These are phyloP conservation scores for Campylomormyrus tamandua DNA, from an alignment of 2,113 vertebrate genomes.

Conservation along the genomic window DNA sequence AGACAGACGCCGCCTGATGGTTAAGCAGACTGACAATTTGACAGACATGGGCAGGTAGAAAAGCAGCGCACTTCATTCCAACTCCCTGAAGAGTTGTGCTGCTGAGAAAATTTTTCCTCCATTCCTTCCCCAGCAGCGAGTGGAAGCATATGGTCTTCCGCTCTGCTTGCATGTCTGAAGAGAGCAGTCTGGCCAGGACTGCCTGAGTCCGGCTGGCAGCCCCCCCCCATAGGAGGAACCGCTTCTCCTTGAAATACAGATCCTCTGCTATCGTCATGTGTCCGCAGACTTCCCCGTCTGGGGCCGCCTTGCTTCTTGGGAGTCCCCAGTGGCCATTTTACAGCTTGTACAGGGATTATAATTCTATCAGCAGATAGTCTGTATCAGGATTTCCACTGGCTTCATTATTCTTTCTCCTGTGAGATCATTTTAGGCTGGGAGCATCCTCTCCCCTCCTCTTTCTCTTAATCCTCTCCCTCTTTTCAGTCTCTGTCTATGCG, in stretches of 20 bases:
- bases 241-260: background rate
- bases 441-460: background rate
- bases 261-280: background rate
- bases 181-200: background rate
- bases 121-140: background rate
- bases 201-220: background rate
- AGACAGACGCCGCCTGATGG: background rate
- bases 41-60: background rate
- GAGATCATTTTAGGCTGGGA: background rate
- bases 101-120: background rate
- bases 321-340: background rate
- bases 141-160: slow-evolving; percentile 9
- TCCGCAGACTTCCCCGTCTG: background rate
- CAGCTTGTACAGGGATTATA: background rate
- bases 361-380: background rate
- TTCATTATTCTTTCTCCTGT: background rate
- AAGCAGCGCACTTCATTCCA: background rate
- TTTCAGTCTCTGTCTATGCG: background rate
- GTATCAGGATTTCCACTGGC: background rate
- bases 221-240: too few relatives aligned
- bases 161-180: background rate
- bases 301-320: background rate
- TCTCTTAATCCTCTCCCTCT: background rate
- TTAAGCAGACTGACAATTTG: background rate
- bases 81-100: background rate